A percentile compares a stretch with the other conserved stretches of the same genome.
Evolutionary conservation across 1,140 invertebrate genomes (phyloP).

Genomic region (Phymorhynchus buccinoides): DNA sequence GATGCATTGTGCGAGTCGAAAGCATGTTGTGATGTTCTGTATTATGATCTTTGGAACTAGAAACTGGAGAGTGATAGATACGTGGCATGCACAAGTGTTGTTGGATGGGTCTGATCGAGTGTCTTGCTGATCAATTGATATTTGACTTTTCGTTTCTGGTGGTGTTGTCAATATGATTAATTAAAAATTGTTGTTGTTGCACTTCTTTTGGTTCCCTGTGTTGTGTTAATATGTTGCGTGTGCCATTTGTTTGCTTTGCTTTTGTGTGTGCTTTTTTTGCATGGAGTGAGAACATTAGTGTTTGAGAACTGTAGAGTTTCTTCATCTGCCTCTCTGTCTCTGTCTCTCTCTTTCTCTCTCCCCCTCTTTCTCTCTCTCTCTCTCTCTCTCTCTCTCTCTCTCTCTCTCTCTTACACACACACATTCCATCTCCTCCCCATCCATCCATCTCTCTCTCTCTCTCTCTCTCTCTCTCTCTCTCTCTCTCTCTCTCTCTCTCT

Average conservation of each 20-base stretch:
- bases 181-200: not conserved
- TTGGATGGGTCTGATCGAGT: not conserved
- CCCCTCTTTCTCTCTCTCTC: conserved; percentile 17
- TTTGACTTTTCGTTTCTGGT: not conserved
- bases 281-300: no score
- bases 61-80: not conserved
- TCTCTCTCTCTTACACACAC: not conserved
- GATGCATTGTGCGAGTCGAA: not conserved
- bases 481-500: no score
- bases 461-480: no score
- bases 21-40: not conserved
- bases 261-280: not conserved
- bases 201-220: not conserved
- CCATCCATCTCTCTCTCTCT: no score
- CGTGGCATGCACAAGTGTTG: not conserved
- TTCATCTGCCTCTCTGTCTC: no score
- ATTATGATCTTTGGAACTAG: not conserved
- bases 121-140: not conserved
- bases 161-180: not conserved
- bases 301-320: no score
- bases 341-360: not conserved
- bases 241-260: not conserved
- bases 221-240: not conserved
- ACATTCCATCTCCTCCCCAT: no score
- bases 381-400: not conserved